Base-by-base conservation (phyloP, 2,113 vertebrate species). In the Coregonus clupeaformis region DNA sequence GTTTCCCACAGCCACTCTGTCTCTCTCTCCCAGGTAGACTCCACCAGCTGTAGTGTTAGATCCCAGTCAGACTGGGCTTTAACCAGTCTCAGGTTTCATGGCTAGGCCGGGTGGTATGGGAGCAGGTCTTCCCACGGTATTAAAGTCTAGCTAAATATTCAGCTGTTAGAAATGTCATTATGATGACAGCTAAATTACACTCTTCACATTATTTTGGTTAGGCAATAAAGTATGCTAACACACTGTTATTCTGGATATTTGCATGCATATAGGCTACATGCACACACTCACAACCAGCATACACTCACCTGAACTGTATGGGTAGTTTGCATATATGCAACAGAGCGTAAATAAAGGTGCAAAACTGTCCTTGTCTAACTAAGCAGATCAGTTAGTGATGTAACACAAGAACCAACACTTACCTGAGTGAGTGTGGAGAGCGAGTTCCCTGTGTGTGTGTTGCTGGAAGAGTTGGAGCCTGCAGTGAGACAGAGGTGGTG, bases 301-400 rank as follows among this genome's bases (percentile, higher is more conserved):
- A 64, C 9, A 29, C 85, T 74, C 70, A 88, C 89, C 82, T 84
- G 62, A 27, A 9, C 52, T 69, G 45, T 59, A 49, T 57, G 65
- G 6, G 62, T 20, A 55, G 77, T 77, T 77, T 73, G 60, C 52
- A 12, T 25, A 60, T 70, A 24, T 75, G 25, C 65, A 24, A 72
- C 75, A 29, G 4, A 76, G 42, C 47, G 76, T 24, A 68, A 67
- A 42, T 27, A 0, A 9, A 18, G 25, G 62, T 30, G 36, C 9
- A 11, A 42, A 42, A 42, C 36, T 42, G 36, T 42, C 22, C 24
- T 63, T 20, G 30, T 20, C 55, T 16, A 68, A 36, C 30, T 45
- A 14, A 84, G 59, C 71, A 27, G 29, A 76, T 63, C 12, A 36
- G 62, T 72, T 47, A 59, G 68, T 24, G 69, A 66, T 36, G 68